These are phyloP conservation scores for Drosophila ironensis DNA, from an alignment of 1,140 invertebrate species.

Conservation along the genomic window DNA sequence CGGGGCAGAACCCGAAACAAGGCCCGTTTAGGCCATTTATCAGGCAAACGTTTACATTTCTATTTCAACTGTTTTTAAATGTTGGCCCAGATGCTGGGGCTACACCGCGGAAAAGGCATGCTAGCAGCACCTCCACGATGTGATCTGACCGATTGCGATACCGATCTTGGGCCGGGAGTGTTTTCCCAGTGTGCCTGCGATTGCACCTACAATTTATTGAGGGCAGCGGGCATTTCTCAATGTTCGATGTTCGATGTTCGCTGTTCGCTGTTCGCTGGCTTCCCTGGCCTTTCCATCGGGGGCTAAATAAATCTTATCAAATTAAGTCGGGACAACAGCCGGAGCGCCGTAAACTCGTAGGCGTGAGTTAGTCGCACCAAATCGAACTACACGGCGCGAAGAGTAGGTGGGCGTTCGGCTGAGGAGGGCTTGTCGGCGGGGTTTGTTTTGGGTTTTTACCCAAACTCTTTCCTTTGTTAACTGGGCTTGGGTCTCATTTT, in stretches of 20 bases:
- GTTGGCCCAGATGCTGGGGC: slow-evolving; percentile 38
- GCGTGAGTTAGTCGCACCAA: slow-evolving; percentile 59
- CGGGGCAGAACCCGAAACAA: slow-evolving; percentile 41
- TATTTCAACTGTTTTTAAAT: slow-evolving; percentile 68
- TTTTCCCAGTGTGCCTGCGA: background rate
- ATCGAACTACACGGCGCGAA: slow-evolving; percentile 26
- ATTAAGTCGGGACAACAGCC: slow-evolving; percentile 57
- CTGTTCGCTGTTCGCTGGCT: slow-evolving; percentile 51
- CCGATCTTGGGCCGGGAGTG: too few species aligned
- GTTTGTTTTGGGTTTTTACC: slow-evolving; percentile 44
- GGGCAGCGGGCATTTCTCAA: slow-evolving; percentile 65
- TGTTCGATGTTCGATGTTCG: slow-evolving; percentile 60
- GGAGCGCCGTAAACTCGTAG: slow-evolving; percentile 44
- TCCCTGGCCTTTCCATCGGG: slow-evolving; percentile 47
- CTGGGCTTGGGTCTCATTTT: slow-evolving; percentile 34
- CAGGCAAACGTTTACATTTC: slow-evolving; percentile 60
- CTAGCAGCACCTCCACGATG: too few species aligned
- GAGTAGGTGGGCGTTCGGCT: slow-evolving; percentile 34
- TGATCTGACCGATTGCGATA: too few species aligned
- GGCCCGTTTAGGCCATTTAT: slow-evolving; percentile 51
- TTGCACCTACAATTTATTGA: slow-evolving; percentile 44
- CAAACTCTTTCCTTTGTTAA: slow-evolving; percentile 29
- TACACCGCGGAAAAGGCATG: slow-evolving; percentile 2
- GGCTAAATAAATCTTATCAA: slow-evolving; percentile 71
- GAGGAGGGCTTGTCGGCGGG: slow-evolving; percentile 63